Evolutionary conservation across 1,140 invertebrate species (phyloP).

Genomic region (Aricia agestis): DNA sequence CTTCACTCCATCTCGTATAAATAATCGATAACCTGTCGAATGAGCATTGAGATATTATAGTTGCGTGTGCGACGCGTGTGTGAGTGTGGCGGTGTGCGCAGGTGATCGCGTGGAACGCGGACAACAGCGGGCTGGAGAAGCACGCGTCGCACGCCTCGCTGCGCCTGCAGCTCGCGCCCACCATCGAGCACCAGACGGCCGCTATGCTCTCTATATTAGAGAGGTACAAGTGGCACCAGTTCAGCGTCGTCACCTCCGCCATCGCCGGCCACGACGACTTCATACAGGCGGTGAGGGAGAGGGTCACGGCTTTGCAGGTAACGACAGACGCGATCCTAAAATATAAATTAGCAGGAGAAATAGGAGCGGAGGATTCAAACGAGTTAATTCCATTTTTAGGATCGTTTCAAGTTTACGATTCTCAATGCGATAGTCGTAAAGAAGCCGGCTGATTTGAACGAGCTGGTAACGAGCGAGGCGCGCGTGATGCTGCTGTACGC

Average conservation of each 20-base stretch:
- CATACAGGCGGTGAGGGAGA: conserved; percentile 92
- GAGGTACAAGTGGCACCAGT: conserved; percentile 97
- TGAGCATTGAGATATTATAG: conserved; percentile 8
- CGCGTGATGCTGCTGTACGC: conserved; percentile 95
- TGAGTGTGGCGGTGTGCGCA: conserved; percentile 61
- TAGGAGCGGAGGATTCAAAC: not conserved
- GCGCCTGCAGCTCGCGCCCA: conserved; percentile 93
- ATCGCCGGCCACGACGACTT: conserved; percentile 97
- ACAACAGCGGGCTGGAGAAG: conserved; percentile 90
- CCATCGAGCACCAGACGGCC: conserved; percentile 93
- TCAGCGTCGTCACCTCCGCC: conserved; percentile 94
- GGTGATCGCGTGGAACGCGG: conserved; percentile 96
- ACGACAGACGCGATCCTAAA: conserved; percentile 15
- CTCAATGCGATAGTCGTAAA: conserved; percentile 89
- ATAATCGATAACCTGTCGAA: not conserved
- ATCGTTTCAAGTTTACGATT: conserved; percentile 93
- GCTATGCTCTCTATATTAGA: conserved; percentile 95
- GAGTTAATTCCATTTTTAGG: conserved; percentile 57
- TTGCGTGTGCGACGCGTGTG: not conserved
- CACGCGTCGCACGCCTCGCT: conserved; percentile 89
- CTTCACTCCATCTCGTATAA: conserved; percentile 24
- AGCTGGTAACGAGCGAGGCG: conserved; percentile 93
- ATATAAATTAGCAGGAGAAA: not conserved
- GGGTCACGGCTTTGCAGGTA: conserved; percentile 87
- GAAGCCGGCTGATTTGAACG: conserved; percentile 80